These are phyloP conservation scores for Ectobius pallidus DNA, from an alignment of 2,888 invertebrate genomes.

Conservation along the genomic window DNA sequence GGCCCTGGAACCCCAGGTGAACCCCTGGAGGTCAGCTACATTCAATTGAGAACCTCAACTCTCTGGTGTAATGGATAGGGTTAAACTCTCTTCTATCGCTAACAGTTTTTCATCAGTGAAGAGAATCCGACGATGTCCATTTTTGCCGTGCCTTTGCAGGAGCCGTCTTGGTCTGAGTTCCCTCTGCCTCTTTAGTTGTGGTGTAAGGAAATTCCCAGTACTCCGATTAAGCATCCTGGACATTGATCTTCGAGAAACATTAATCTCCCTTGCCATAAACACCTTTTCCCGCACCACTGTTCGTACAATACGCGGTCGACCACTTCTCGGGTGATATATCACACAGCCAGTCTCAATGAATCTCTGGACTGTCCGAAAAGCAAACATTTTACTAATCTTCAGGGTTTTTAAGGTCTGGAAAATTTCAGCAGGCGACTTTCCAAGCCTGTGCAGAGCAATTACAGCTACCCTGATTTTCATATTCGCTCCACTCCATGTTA, in stretches of 20 bases:
- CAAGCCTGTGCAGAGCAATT: background rate
- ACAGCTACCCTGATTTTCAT: background rate
- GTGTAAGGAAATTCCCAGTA: background rate
- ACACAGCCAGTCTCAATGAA: background rate
- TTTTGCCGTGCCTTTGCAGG: constrained; percentile 2
- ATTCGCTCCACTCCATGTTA: background rate
- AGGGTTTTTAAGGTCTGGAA: background rate
- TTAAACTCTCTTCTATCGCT: background rate
- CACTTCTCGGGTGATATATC: background rate
- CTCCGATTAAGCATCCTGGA: background rate
- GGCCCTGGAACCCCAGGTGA: too few species aligned
- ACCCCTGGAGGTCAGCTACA: too few species aligned
- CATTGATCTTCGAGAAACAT: background rate
- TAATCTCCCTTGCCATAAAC: background rate
- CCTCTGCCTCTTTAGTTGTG: background rate
- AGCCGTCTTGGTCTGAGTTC: background rate
- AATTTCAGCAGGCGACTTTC: background rate
- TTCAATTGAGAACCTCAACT: too few species aligned
- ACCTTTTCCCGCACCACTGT: background rate
- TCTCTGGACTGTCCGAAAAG: background rate
- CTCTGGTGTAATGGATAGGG: too few species aligned
- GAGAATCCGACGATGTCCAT: background rate
- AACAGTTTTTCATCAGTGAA: constrained; percentile 8
- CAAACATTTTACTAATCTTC: background rate
- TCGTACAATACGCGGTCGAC: too few species aligned